Conservation (phyloP, 2,113 vertebrate species). For the Mirounga angustirostris region DNA sequence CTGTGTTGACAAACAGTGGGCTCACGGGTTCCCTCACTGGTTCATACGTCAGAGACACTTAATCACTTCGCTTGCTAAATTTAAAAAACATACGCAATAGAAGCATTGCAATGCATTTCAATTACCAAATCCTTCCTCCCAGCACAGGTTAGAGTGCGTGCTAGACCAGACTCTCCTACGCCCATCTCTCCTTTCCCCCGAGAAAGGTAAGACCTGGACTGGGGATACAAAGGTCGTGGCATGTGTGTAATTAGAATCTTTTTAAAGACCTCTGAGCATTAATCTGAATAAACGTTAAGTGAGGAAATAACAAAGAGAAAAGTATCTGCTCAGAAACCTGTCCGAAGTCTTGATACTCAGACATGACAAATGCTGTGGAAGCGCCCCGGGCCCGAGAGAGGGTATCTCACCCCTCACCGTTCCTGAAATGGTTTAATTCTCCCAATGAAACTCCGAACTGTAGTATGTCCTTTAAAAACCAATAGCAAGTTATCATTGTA, state of each 20-base stretch:
- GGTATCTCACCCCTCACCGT: not conserved
- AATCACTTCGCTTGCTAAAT: not conserved
- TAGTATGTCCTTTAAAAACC: not conserved
- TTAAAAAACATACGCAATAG: not conserved
- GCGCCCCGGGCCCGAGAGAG: fast-evolving
- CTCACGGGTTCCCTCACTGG: not conserved
- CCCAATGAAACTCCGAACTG: not conserved
- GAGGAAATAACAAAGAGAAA: not conserved
- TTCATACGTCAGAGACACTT: too few species aligned
- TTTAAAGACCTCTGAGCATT: not conserved
- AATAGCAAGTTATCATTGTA: not conserved
- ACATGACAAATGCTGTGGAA: not conserved
- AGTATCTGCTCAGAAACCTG: not conserved
- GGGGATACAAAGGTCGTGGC: not conserved
- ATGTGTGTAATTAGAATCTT: not conserved
- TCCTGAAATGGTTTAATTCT: not conserved
- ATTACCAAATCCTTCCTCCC: not conserved
- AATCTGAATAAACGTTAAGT: not conserved
- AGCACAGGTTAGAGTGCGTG: fast-evolving
- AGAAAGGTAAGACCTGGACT: not conserved
- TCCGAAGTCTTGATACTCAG: not conserved
- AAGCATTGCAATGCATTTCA: not conserved
- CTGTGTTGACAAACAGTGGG: not conserved
- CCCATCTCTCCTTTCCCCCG: too few species aligned
- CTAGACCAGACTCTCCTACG: fast-evolving